Evolutionary conservation across 2,797 vertebrate genomes (phyloP).

Genomic region (Acipenser oxyrinchus): DNA sequence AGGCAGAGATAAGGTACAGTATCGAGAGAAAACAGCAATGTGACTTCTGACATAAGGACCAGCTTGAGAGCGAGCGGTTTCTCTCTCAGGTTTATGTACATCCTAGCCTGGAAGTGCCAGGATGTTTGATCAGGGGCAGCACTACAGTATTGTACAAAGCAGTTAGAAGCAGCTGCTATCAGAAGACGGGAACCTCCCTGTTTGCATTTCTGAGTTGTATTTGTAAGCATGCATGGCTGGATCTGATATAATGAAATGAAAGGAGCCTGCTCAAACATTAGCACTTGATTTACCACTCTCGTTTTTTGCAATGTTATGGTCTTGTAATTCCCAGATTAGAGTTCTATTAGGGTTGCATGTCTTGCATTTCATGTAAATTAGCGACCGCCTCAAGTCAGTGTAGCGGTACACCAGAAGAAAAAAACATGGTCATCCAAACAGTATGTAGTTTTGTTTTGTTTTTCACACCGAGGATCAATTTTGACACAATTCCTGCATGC

Average conservation of each 20-base stretch:
- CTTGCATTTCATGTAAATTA: not conserved
- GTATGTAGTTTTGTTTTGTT: constrained; percentile 18
- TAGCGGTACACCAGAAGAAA: constrained; percentile 29
- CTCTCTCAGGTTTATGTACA: constrained; percentile 29
- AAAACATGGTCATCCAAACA: constrained; percentile 34
- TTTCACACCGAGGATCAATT: constrained; percentile 44
- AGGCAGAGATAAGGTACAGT: constrained; percentile 49
- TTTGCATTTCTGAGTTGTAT: constrained; percentile 28
- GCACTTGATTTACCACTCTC: constrained; percentile 39
- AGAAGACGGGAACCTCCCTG: constrained; percentile 13
- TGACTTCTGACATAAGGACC: constrained; percentile 35
- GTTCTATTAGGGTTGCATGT: constrained; percentile 6
- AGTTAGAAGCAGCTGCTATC: constrained; percentile 22
- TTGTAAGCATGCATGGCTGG: constrained; percentile 21
- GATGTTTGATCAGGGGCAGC: too few species aligned
- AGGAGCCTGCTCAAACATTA: constrained; percentile 29
- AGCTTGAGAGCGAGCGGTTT: constrained; percentile 35
- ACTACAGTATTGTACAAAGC: constrained; percentile 4
- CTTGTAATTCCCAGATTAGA: constrained; percentile 32
- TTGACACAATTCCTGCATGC: constrained; percentile 38
- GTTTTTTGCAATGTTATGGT: constrained; percentile 35
- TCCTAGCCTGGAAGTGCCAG: constrained; percentile 21
- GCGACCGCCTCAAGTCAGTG: constrained; percentile 14
- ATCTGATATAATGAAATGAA: constrained; percentile 31
- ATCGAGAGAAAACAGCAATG: constrained; percentile 45